Base-by-base conservation (phyloP, 2,888 invertebrate species). In the Argyresthia goedartella region DNA sequence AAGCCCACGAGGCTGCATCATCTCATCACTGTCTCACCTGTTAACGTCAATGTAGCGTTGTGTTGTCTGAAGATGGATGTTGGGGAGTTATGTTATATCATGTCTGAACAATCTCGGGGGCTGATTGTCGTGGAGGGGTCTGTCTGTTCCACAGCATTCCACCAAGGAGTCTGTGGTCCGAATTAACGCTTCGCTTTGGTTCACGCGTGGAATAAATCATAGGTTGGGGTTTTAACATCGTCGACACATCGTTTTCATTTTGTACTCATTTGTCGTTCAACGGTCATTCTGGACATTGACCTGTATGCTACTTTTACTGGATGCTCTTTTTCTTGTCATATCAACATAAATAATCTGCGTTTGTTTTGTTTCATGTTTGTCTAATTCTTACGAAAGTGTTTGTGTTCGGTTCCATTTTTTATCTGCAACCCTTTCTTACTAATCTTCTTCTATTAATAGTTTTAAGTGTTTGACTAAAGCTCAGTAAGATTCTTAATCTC, bases 141-240 rank as follows among this genome's bases (percentile, higher is more conserved):
- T 69, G 69, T 63, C 61, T 63, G 53, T n/a, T n/a, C 25, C 25
- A 25, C 25, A 25, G 25, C 25, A 25, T 25, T 25, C 3, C 25
- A 25, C 3, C 6, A 25, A 25, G 6, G 2, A 25, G 25, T 25
- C 25, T 25, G 25, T 25, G 25, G 25, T 25, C 25, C 25, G 25
- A 55, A 62, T 59, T 76, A 76, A 79, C 59, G 80, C 80, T 79
- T 79, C 56, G 79, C 78, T 76, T 69, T 49, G 49, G 34, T 47
- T 71, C 76, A 76, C 69, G 66, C 65, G 67, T 76, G 56, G 68
- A 67, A 78, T 76, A 77, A 71, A 76, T 36, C 44, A 16, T 10
- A 14, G n/a, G 8, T 43, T 13, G 44, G 44, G 43, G 15, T 44
- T 44, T 16, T 44, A 15, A 14, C 15, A 44, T 44, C 44, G 16